Conservation (phyloP, 2,797 vertebrate species). For the Microtus agrestis region DNA sequence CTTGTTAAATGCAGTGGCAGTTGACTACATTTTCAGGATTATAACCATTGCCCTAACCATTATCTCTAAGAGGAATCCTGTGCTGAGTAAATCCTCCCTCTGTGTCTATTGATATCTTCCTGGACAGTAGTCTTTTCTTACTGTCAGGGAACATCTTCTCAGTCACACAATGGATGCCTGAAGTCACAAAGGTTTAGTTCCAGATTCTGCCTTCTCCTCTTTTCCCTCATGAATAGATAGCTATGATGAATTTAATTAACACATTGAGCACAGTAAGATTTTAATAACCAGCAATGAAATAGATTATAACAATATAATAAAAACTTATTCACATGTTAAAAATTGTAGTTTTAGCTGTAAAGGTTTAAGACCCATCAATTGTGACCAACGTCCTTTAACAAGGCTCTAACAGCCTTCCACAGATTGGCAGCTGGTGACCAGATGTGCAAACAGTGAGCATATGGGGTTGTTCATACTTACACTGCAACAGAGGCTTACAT, state of each 20-base stretch:
- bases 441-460: not conserved
- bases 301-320: not conserved
- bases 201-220: not conserved
- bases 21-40: not conserved
- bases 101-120: accelerated
- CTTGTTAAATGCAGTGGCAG: not conserved
- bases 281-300: not conserved
- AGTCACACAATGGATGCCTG: not conserved
- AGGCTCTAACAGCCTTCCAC: not conserved
- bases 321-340: not conserved
- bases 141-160: not conserved
- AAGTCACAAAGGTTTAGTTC: not conserved
- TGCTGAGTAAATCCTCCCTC: not conserved
- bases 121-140: not conserved
- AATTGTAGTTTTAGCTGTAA: not conserved
- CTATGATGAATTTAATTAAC: not conserved
- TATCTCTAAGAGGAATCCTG: not conserved
- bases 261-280: not conserved
- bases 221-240: not conserved
- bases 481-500: not conserved
- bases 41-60: too few species aligned
- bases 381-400: not conserved
- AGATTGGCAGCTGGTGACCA: not conserved
- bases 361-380: not conserved
- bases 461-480: not conserved